These are phyloP conservation scores for Podarcis muralis DNA, from an alignment of 2,113 vertebrate genomes.

Conservation along the genomic window DNA sequence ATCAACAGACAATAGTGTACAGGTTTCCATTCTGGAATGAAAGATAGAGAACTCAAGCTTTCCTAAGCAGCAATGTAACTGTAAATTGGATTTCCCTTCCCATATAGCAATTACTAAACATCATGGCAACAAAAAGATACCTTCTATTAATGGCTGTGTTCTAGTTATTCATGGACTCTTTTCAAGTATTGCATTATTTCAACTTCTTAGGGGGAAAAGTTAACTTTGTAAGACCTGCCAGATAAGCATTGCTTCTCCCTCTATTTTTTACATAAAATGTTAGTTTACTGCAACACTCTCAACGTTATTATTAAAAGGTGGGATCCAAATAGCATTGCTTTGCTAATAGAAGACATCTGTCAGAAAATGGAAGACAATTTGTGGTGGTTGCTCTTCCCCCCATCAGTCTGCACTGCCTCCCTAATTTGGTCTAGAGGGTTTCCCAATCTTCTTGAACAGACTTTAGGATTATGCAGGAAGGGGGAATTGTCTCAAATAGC, in stretches of 20 bases:
- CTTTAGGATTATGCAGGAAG: not conserved
- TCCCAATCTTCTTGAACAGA: not conserved
- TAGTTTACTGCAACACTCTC: too few species aligned
- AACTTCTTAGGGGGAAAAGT: slow-evolving; percentile 28
- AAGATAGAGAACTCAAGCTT: not conserved
- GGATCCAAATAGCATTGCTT: not conserved
- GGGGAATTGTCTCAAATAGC: not conserved
- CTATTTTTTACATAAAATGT: too few species aligned
- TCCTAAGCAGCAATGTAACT: slow-evolving; percentile 28
- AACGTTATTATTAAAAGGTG: not conserved
- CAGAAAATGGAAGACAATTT: not conserved
- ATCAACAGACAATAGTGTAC: slow-evolving; percentile 4
- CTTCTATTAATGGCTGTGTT: not conserved
- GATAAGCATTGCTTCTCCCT: not conserved
- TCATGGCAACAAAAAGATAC: not conserved
- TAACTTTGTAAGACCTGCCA: slow-evolving; percentile 39
- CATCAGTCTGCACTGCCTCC: not conserved
- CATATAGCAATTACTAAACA: not conserved
- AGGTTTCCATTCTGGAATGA: not conserved
- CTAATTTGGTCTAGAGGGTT: not conserved
- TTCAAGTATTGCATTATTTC: slow-evolving; percentile 8
- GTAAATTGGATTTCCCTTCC: not conserved
- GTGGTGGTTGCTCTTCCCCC: not conserved
- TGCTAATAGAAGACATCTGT: not conserved
- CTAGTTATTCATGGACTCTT: not conserved